Evolutionary conservation across 2,888 invertebrate genomes (phyloP), one percentile per base, ranked within the genome.

Genomic region (Branchellion lobata): DNA sequence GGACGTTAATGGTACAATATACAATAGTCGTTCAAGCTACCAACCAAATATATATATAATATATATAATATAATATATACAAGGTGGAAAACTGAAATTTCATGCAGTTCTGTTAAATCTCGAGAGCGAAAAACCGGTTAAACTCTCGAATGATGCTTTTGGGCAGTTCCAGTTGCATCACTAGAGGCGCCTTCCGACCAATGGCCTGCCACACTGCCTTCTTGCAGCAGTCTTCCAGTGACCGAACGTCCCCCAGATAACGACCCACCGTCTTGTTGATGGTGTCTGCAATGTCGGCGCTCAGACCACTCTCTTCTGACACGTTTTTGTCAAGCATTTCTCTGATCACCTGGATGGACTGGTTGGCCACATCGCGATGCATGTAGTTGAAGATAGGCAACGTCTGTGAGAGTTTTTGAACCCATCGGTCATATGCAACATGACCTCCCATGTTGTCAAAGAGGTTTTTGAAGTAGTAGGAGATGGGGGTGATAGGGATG

Each of bases 291-390:
- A 81, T 31, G 1, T 76, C 79, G n/a, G 72, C 72, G 27, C 75
- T 68, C 40, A 81, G 80, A 24, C 82, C 83, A 18, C 80, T 80
- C 33, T 82, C 79, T 0, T 73, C 78, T 71, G 83, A n/a, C 5
- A 29, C 24, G 0, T 78, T 36, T 53, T 31, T n/a, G 0, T 36
- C 72, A 3, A 53, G 65, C n/a, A 71, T 51, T 8, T 27, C 57
- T 5, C 29, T 21, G 27, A 65, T 68, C 24, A n/a, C 2, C 21
- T 18, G 21, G 24, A 81, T 65, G 18, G 79, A 34, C 14, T 31
- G 21, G 29, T 68, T 40, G 0, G 81, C 81, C 1, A 72, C 81
- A 11, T 68, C 74, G 11, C 72, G 53, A 36, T 81, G 53, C 81
- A 81, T 81, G 51, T 77, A 81, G 33, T 57, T 77, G 51, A 81